Evolutionary conservation across 2,113 vertebrate genomes (phyloP), one percentile per base, ranked within the genome.

Genomic region (Phyllostomus discolor): DNA sequence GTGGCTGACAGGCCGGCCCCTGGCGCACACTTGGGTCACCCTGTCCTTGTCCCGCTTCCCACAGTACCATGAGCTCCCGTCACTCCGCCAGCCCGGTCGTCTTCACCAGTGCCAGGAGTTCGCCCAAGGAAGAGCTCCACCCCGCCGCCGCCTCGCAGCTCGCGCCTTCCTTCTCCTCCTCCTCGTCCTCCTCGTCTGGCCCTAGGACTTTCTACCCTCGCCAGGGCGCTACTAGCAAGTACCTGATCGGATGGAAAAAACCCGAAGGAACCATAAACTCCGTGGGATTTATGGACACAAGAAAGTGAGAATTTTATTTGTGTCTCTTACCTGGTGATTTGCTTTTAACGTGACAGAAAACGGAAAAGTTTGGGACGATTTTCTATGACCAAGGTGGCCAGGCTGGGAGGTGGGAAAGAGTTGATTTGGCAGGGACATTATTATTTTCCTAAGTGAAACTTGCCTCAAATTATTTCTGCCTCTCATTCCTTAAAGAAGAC

Each of bases 201-300:
- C 99, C 99, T 88, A 99, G 99, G 98, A 99, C 99, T 97, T 99
- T 99, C 99, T 99, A 99, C 98, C 99, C 99, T 28, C 99, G 99
- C 81, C 99, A 99, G 98, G 99, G 99, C 41, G 99, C 99, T 93
- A 99, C 99, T 92, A 99, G 99, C 99, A 99, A 99, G 98, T 99
- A 99, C 98, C 98, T 99, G 98, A 99, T 99, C 0, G 99, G 99
- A 97, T 99, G 99, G 99, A 99, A 99, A 98, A 99, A 99, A 93
- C 99, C 99, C 0, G 99, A 99, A 95, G 99, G 99, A 98, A 99
- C 99, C 97, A 99, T 99, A 98, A 99, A 99, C 98, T 99, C 99
- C 28, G 99, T 99, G 97, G 99, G 99, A 95, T 99, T 99, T 96
- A 99, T 99, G 98, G 99, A 99, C 98, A 99, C 99, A 15, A 99